Base-by-base conservation (phyloP, 2,888 invertebrate species). In the Melangyna quadrimaculata region DNA sequence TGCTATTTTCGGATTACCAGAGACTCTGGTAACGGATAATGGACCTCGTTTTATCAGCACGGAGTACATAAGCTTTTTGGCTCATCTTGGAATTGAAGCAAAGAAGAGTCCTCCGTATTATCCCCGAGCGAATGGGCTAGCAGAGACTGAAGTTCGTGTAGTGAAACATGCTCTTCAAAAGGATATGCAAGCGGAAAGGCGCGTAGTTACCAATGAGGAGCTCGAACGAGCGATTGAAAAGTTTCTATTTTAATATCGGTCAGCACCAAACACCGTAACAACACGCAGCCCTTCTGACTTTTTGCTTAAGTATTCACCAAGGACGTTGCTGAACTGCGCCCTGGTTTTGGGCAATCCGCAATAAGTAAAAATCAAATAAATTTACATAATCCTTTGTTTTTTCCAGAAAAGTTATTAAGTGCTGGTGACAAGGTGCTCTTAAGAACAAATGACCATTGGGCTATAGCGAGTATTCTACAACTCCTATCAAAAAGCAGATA, bases 11-110 rank as follows among this genome's bases (percentile, higher is more conserved):
- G n/a, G n/a, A n/a, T n/a, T n/a, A n/a, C n/a, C n/a, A 37, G 35
- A 37, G 35, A 53, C 24, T 9, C 37, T 67, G 32, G 14, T 67
- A 6, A 67, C 67, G 24, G 67, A 67, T 53, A 51, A 51, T 51
- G 37, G 67, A 4, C 48, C 65, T 7, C 48, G 45, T 45, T 65
- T 48, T 32, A 32, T 45, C 43, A 65, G 32, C 48, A 17, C 48
- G 2, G 48, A 48, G 7, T 65, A 29, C 29, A 48, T 48, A 9
- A 14, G 29, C 10, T 45, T 27, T 45, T 63, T 63, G 45, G 45
- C 63, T 29, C 45, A 29, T 32, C 65, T 65, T 48, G 35, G 22
- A 22, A 22, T 65, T 35, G 48, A 65, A 48, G 65, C n/a, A n/a
- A n/a, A n/a, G n/a, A n/a, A n/a, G n/a, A n/a, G n/a, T n/a, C n/a